Conservation (phyloP, 1,140 invertebrate species). For the Halyomorpha halys region DNA sequence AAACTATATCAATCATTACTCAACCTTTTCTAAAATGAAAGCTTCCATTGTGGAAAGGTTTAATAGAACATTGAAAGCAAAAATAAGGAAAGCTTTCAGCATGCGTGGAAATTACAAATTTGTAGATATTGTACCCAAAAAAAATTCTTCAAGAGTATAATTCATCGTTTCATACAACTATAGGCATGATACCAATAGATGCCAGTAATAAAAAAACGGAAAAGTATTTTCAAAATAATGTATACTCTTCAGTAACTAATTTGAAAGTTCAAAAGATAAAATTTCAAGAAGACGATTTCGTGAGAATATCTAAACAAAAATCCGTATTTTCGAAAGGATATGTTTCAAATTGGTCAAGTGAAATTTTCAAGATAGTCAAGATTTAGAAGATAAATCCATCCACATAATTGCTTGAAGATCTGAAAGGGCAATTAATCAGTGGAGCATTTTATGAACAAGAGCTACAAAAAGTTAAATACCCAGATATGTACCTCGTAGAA, state of each 20-base stretch:
- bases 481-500: constrained; percentile 18
- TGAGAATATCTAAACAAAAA: constrained; percentile 32
- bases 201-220: constrained; percentile 30
- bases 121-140: constrained; percentile 32
- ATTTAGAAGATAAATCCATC: neutral
- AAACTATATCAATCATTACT: constrained; percentile 28
- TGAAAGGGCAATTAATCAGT: neutral
- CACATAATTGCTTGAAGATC: neutral
- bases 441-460: constrained; percentile 22
- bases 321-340: constrained; percentile 33
- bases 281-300: constrained; percentile 33
- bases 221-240: constrained; percentile 25
- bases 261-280: constrained; percentile 29
- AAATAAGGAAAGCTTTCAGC: constrained; percentile 36
- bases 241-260: constrained; percentile 26
- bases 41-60: constrained; percentile 37
- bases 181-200: no score
- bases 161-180: constrained; percentile 34
- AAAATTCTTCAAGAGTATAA: constrained; percentile 37
- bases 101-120: constrained; percentile 33
- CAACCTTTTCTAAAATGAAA: constrained; percentile 36
- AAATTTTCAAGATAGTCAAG: constrained; percentile 13
- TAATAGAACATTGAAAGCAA: constrained; percentile 36
- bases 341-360: constrained; percentile 32
- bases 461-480: constrained; percentile 8